Conservation (phyloP, 2,888 invertebrate species). For the Phragmatobia fuliginosa region DNA sequence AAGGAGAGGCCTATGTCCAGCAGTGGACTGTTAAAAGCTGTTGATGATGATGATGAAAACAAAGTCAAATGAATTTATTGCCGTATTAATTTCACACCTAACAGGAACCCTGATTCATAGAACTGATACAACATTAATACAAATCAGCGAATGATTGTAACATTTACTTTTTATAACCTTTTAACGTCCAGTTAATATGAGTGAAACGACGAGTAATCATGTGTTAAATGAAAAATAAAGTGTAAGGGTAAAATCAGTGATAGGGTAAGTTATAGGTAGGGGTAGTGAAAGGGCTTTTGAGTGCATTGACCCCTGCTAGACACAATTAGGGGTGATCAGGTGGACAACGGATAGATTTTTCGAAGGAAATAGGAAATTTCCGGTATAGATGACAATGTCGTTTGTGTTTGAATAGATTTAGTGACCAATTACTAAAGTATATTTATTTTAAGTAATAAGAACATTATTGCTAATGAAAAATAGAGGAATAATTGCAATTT, state of each 20-base stretch:
- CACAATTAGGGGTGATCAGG: slow-evolving; percentile 68
- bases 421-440: neutral
- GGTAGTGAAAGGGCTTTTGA: slow-evolving; percentile 64
- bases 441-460: neutral
- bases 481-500: too few species aligned
- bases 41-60: too few species aligned
- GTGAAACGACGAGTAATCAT: slow-evolving; percentile 60
- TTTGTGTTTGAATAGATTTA: slow-evolving; percentile 17
- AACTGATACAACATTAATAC: neutral
- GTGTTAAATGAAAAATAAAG: slow-evolving; percentile 72
- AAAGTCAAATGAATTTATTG: neutral
- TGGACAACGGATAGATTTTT: slow-evolving; percentile 68
- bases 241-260: slow-evolving; percentile 56
- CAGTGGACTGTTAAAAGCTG: too few species aligned
- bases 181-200: slow-evolving; percentile 20
- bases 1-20: too few species aligned
- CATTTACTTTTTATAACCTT: neutral
- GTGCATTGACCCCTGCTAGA: slow-evolving; percentile 73
- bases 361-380: slow-evolving; percentile 48
- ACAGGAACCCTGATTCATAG: neutral
- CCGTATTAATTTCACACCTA: neutral
- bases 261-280: slow-evolving; percentile 43
- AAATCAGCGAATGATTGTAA: neutral
- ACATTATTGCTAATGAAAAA: neutral
- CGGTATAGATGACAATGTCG: slow-evolving; percentile 30